Base-by-base conservation (phyloP, 2,888 invertebrate species). In the Stenotaenia linearis region DNA sequence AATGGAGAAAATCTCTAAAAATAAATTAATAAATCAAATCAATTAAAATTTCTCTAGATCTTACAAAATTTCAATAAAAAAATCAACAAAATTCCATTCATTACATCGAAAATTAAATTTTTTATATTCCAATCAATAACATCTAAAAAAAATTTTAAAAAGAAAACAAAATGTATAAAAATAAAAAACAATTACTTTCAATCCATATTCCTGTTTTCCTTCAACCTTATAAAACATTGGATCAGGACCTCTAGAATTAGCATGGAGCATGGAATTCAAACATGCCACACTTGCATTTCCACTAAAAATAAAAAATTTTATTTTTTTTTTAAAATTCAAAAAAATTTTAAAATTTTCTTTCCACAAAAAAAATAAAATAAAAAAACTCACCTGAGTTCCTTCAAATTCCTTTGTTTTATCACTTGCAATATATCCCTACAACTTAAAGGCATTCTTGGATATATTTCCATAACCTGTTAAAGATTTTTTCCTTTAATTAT, bases 341-440 rank as follows among this genome's bases (percentile, higher is more conserved):
- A 1, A 75, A 5, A 23, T 18, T 12, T 75, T 18, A 74, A 6
- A 9, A 32, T n/a, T 9, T 5, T 28, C 21, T 28, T 35, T 25
- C 1, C 10, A 40, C 40, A 9, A 75, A 28, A 35, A 32, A 5
- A n/a, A n/a, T 0, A 75, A 15, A 74, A 74, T 4, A 45, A 7
- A 12, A 18, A 7, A 15, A n/a, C 50, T 74, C 80, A 83, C 83
- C 83, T 82, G 12, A 82, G 80, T 79, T 83, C 83, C 40, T 83
- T 83, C 37, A 83, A 77, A 28, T 81, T 82, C 78, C 81, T 80
- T 61, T 80, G 79, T 69, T 81, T 80, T 28, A 83, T 82, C 30
- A 82, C 80, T 80, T 82, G 81, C 28, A 83, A 80, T 37, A 83
- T 83, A 79, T 82, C 83, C 69, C 81, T 82, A 76, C 82, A 82